Evolutionary conservation across 1,140 invertebrate genomes (phyloP).

Genomic region (Ganaspis sp.): DNA sequence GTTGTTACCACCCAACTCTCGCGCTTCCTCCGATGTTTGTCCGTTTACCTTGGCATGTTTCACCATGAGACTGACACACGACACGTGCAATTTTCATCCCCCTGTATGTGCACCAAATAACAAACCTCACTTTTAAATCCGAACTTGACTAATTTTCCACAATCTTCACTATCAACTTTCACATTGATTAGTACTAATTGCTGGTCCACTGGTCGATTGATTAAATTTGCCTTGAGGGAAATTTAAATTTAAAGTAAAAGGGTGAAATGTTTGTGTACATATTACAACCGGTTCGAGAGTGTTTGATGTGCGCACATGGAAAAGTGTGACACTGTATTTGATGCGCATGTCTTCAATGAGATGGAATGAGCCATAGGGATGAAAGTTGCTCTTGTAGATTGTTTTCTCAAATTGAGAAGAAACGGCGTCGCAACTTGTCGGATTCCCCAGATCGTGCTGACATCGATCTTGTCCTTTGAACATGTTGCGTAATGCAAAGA

Average conservation of each 20-base stretch:
- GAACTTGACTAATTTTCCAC: no score
- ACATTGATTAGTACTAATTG: neutral
- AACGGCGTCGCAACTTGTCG: slow-evolving; percentile 1
- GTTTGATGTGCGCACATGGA: neutral
- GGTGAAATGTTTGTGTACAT: neutral
- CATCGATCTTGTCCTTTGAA: slow-evolving; percentile 5
- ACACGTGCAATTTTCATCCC: neutral
- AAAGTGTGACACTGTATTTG: neutral
- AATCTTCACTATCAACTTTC: no score
- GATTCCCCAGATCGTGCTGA: slow-evolving; percentile 4
- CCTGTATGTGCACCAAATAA: neutral
- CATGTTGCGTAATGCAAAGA: slow-evolving; percentile 5
- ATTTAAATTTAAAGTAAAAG: neutral
- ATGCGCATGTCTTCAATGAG: slow-evolving; percentile 14
- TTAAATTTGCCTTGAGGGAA: neutral
- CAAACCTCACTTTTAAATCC: neutral
- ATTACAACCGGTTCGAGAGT: neutral
- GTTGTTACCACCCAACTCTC: slow-evolving; percentile 26
- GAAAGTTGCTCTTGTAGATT: neutral
- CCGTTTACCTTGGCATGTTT: slow-evolving; percentile 20
- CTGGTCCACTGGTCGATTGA: neutral
- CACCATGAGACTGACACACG: slow-evolving; percentile 15
- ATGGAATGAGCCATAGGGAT: neutral
- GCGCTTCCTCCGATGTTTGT: slow-evolving; percentile 26
- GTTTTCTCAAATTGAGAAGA: slow-evolving; percentile 27